phyloP scores from a whole-genome alignment of 2,888 invertebrate genomes.

The Pelosia muscerda region DNA sequence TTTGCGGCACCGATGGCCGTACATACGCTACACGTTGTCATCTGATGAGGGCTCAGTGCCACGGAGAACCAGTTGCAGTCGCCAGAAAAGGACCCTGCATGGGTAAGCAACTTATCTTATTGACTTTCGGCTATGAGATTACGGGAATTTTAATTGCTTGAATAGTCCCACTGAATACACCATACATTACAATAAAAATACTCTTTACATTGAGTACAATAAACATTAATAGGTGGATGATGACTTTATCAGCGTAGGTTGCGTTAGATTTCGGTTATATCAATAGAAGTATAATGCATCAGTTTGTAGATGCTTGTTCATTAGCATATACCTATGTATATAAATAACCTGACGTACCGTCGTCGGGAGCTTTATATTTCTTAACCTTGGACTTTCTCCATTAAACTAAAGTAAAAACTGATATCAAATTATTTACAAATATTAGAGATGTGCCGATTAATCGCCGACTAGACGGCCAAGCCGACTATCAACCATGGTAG shows the following conservation, averaged over 20 bases:
- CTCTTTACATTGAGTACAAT: no score
- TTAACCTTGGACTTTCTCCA: not conserved
- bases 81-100: conserved; percentile 92
- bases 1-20: conserved; percentile 93
- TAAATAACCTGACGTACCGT: not conserved
- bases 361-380: not conserved
- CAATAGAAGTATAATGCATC: no score
- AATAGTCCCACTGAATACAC: not conserved
- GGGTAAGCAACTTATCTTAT: conserved; percentile 82
- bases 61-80: conserved; percentile 90
- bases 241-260: not conserved
- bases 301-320: no score
- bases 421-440: not conserved
- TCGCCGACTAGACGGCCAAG: no score
- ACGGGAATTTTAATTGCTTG: not conserved
- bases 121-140: not conserved
- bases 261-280: not conserved
- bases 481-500: no score
- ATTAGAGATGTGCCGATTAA: no score
- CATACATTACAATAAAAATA: no score
- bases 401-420: not conserved
- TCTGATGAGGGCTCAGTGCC: conserved; percentile 92
- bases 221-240: no score
- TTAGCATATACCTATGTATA: no score
- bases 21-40: conserved; percentile 94